Evolutionary conservation across 2,797 vertebrate species (phyloP).

Genomic region (Semaprochilodus insignis): DNA sequence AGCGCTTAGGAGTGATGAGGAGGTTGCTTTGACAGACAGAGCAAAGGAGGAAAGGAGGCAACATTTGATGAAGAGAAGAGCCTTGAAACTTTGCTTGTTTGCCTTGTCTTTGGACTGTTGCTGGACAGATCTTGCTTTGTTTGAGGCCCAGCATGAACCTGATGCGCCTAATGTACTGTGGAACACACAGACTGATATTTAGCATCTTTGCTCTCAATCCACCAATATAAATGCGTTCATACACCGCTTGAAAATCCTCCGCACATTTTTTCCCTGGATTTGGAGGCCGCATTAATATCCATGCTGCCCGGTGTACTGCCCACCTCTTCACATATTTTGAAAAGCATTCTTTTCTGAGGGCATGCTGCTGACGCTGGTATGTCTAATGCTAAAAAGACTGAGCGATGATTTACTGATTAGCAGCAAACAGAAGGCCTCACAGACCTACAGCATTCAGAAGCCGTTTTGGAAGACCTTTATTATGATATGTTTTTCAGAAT

Average conservation of each 20-base stretch:
- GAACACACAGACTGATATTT: background rate
- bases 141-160: background rate
- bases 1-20: background rate
- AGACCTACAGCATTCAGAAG: no score
- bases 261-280: background rate
- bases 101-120: background rate
- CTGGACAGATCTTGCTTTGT: background rate
- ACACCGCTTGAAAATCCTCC: background rate
- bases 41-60: background rate
- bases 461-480: no score
- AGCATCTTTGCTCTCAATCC: background rate
- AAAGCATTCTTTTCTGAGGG: background rate
- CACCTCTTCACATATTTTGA: conserved; percentile 1
- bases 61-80: background rate
- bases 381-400: no score
- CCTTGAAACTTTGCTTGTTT: background rate
- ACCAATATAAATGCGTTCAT: background rate
- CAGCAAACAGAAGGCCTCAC: no score
- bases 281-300: conserved; percentile 1
- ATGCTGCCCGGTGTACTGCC: background rate
- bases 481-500: no score
- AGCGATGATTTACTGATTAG: background rate
- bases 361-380: background rate
- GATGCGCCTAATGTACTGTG: background rate
- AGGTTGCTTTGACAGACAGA: background rate